phyloP scores from a whole-genome alignment of 2,888 invertebrate species.

The Bombyx huttoni region DNA sequence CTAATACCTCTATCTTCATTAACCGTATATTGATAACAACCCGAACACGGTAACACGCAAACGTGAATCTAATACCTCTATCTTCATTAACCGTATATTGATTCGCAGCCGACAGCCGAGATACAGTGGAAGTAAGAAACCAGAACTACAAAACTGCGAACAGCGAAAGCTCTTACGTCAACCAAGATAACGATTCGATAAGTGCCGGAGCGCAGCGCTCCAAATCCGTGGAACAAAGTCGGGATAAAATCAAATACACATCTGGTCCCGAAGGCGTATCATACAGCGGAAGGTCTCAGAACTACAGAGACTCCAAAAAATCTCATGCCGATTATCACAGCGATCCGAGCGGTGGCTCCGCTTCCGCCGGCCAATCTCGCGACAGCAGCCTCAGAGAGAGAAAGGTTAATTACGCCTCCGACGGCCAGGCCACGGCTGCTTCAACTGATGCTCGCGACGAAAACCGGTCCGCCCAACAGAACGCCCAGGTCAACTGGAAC shows the following conservation, averaged over 20 bases:
- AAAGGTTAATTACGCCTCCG: neutral
- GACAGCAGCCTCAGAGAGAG: neutral
- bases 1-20: too few relatives aligned
- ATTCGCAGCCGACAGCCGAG: too few relatives aligned
- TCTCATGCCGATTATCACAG: neutral
- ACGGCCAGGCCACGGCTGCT: neutral
- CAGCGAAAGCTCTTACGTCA: too few relatives aligned
- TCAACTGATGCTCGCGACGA: neutral
- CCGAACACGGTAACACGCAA: too few relatives aligned
- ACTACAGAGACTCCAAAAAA: neutral
- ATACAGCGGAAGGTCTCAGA: neutral
- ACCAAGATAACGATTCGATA: too few relatives aligned
- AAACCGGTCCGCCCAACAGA: neutral
- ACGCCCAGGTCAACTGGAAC: neutral
- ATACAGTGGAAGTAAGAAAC: too few relatives aligned
- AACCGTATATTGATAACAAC: too few relatives aligned
- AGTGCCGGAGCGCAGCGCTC: too few relatives aligned
- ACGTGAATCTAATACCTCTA: too few relatives aligned
- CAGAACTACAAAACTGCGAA: too few relatives aligned
- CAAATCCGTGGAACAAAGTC: neutral
- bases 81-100: too few relatives aligned
- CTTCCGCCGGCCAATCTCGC: neutral
- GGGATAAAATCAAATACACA: neutral
- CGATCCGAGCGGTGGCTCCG: neutral
- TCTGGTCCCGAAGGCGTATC: neutral